Percentiles rank a stretch among this genome's conserved stretches.
These are phyloP conservation scores for Drosophila diplacantha DNA, from an alignment of 2,888 invertebrate species.

Conservation along the genomic window DNA sequence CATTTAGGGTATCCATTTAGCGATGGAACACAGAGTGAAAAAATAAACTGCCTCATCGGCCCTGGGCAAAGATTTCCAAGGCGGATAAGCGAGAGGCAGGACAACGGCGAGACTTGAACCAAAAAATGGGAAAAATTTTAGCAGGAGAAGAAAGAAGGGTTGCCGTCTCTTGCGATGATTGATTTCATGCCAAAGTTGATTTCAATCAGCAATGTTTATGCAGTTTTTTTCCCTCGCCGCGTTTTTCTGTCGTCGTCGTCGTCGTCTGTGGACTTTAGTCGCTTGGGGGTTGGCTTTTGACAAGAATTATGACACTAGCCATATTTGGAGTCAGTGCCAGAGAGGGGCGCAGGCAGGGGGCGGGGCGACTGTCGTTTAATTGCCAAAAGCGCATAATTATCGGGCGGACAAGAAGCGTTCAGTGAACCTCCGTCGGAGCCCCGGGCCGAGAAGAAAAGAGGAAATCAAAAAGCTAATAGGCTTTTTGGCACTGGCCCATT, in stretches of 20 bases:
- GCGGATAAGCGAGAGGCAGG: constrained; percentile 56
- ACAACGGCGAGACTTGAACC: constrained; percentile 35
- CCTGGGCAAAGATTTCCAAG: constrained; percentile 53
- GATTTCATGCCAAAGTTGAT: constrained; percentile 75
- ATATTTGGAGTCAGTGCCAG: constrained; percentile 55
- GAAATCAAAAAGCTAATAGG: constrained; percentile 53
- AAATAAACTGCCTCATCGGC: constrained; percentile 37
- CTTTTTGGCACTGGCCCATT: constrained; percentile 51
- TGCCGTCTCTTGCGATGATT: constrained; percentile 67
- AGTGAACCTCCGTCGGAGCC: constrained; percentile 49
- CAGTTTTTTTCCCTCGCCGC: constrained; percentile 47
- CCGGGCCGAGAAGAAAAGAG: constrained; percentile 4
- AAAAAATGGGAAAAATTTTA: constrained; percentile 16
- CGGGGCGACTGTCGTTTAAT: constrained; percentile 57
- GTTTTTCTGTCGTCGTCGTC: constrained; percentile 21
- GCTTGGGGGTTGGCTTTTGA: constrained; percentile 68
- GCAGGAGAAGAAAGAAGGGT: constrained; percentile 51
- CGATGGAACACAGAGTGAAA: constrained; percentile 6
- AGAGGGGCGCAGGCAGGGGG: constrained; percentile 6
- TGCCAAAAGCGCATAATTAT: constrained; percentile 70
- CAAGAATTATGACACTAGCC: constrained; percentile 69
- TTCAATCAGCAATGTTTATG: constrained; percentile 74
- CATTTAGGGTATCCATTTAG: constrained; percentile 27
- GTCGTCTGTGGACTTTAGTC: constrained; percentile 34
- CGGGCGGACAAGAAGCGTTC: constrained; percentile 39